Evolutionary conservation across 1,140 invertebrate genomes (phyloP), one percentile per base, ranked within the genome.

Genomic region (Procambarus virginalis): DNA sequence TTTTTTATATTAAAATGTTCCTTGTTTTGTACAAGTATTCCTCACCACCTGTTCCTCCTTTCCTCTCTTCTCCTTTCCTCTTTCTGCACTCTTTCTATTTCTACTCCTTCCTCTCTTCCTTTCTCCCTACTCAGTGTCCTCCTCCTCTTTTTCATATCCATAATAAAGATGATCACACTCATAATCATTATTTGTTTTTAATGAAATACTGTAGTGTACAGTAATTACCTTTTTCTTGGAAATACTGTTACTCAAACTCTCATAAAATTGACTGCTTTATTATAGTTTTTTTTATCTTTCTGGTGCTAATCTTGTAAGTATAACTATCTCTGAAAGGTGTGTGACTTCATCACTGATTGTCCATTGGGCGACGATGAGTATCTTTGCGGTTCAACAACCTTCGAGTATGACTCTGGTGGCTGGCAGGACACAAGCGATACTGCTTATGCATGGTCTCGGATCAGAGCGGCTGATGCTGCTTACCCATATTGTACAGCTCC

Each of bases 291-390:
- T 20, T 6, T 49, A 6, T 22, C 34, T 17, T 3, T 68, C n/a
- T 46, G 22, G 2, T 51, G 51, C 6, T 9, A n/a, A 8, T 49
- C 46, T 48, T n/a, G 5, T 55, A 5, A 12, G 46, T 48, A 10
- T 55, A 55, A 55, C 12, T 55, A 9, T 55, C 8, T 5, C 51
- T 60, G 49, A n/a, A 46, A 91, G 91, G 91, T 91, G 45, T 91
- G 91, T 87, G 91, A 91, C 77, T 91, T 91, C 55, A 84, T 73
- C 14, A 12, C 34, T 48, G 87, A 89, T 81, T 91, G 91, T 51
- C 48, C 45, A 12, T 8, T 73, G 8, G 82, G 82, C 10, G 77
- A 91, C 8, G 91, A 91, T 68, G 91, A 91, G 68, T 46, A 34
- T 4, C 49, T 68, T 3, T 91, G 91, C 60, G 91, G 91, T 3